Base-by-base conservation (phyloP, 2,888 invertebrate genomes). In the Drosophila kambysellisi region DNA sequence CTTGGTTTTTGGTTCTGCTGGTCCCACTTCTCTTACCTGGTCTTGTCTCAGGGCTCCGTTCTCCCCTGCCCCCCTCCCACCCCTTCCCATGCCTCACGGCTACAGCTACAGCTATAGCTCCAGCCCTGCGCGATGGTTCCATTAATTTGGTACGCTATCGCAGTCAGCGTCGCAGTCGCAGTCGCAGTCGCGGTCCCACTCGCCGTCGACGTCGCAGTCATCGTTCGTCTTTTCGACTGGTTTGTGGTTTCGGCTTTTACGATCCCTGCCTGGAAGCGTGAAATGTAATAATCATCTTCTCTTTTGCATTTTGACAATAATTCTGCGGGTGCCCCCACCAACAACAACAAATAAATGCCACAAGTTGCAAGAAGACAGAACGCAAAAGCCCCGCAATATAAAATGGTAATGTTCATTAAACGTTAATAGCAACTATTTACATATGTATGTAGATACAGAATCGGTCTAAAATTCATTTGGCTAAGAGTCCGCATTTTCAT, bases 71-170 rank as follows among this genome's bases (percentile, higher is more conserved):
- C 12, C 60, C 53, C 25, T 15, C 12, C 17, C 30, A 1, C 20
- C 52, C 39, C 30, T n/a, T 51, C 25, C 7, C 7, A 6, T 17
- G 43, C 8, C 25, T 15, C 2, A 46, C 32, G 2, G 25, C 25
- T 25, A 25, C 25, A 46, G 32, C 33, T 35, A 57, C 37, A 20
- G 54, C 60, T 48, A 35, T 32, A 68, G 64, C 69, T 59, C 58
- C 65, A 83, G 79, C 71, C 70, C 79, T 80, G 68, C 61, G 82
- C 71, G 73, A 74, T 75, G 82, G 79, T 87, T 87, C 88, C 85
- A 85, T 89, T 85, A 85, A 85, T 85, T 89, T 85, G 85, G 85
- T 87, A 80, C 84, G 80, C 87, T 85, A 89, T 85, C 88, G 88
- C 88, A 70, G 77, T 65, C 64, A 37, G n/a, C 54, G 64, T 41